Evolutionary conservation across 2,888 invertebrate genomes (phyloP).

Genomic region (Eubasilissa splendida): DNA sequence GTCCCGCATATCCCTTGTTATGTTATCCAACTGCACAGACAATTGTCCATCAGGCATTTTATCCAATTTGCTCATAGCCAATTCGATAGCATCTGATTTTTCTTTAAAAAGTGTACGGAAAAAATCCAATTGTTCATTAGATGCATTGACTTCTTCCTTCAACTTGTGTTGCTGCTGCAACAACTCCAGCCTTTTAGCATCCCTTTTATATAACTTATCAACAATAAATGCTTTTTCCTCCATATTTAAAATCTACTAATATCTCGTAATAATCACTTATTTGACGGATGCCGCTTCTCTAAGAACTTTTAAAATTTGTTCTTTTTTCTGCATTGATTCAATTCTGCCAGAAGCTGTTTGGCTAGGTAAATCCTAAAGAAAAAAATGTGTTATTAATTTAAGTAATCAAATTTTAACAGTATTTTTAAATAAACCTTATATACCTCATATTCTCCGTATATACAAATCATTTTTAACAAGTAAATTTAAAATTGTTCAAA

Average conservation of each 20-base stretch:
- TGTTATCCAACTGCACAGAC: slow-evolving; percentile 77
- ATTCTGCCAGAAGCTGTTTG: slow-evolving; percentile 61
- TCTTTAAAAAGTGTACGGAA: slow-evolving; percentile 81
- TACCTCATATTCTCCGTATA: neutral
- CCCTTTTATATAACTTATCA: slow-evolving; percentile 72
- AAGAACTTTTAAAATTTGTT: slow-evolving; percentile 66
- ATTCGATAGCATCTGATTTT: slow-evolving; percentile 77
- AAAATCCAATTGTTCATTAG: slow-evolving; percentile 79
- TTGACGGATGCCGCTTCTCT: slow-evolving; percentile 1
- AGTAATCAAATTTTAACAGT: too few species aligned
- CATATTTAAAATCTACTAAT: slow-evolving; percentile 65
- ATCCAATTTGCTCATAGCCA: slow-evolving; percentile 72
- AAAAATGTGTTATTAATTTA: slow-evolving; percentile 59
- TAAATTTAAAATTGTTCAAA: too few species aligned
- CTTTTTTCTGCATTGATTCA: slow-evolving; percentile 68
- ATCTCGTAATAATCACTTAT: slow-evolving; percentile 57
- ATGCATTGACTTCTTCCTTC: slow-evolving; percentile 75
- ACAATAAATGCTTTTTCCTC: slow-evolving; percentile 68
- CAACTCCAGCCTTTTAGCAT: slow-evolving; percentile 77
- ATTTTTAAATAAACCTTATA: neutral
- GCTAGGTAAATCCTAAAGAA: slow-evolving; percentile 65
- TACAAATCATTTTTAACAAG: too few species aligned
- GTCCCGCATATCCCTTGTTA: slow-evolving; percentile 81
- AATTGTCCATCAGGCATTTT: slow-evolving; percentile 71
- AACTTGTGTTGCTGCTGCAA: slow-evolving; percentile 78